phyloP scores from a whole-genome alignment of 2,797 vertebrate genomes.

The Anguilla megastoma region DNA sequence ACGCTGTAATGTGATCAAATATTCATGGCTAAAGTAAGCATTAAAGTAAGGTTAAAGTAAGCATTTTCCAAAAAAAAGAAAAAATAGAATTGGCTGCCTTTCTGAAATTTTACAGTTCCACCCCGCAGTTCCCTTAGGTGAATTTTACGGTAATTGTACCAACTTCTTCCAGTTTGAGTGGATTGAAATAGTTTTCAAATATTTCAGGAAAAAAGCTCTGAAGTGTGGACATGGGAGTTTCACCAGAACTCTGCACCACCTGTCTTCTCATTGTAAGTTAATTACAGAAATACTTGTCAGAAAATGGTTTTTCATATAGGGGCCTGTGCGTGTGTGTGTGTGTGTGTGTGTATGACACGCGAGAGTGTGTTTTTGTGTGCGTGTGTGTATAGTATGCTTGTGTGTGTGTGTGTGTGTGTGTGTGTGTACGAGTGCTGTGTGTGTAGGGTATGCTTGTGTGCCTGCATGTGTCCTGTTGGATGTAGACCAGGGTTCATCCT shows the following conservation, averaged over 20 bases:
- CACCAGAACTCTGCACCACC: background rate
- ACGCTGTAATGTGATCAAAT: background rate
- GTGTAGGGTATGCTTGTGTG: no score
- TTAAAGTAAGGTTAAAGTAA: background rate
- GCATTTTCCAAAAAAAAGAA: background rate
- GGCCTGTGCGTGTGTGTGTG: no score
- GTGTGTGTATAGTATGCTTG: no score
- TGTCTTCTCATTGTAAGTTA: no score
- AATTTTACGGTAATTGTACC: background rate
- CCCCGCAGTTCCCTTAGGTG: background rate
- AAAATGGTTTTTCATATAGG: background rate
- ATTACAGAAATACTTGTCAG: no score
- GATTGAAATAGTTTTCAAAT: background rate
- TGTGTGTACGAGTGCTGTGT: no score
- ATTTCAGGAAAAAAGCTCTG: background rate
- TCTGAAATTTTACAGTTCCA: background rate
- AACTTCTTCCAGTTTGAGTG: background rate
- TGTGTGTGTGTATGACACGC: no score
- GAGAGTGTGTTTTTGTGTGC: no score
- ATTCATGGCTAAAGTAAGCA: background rate
- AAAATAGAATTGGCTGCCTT: background rate
- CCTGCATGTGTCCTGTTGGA: no score
- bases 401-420: no score
- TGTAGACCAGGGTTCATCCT: no score
- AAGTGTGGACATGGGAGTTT: background rate